A percentile compares a stretch with the other conserved stretches of the same genome.
These are phyloP conservation scores for Eupithecia subumbrata DNA, from an alignment of 2,888 invertebrate species.

Conservation along the genomic window DNA sequence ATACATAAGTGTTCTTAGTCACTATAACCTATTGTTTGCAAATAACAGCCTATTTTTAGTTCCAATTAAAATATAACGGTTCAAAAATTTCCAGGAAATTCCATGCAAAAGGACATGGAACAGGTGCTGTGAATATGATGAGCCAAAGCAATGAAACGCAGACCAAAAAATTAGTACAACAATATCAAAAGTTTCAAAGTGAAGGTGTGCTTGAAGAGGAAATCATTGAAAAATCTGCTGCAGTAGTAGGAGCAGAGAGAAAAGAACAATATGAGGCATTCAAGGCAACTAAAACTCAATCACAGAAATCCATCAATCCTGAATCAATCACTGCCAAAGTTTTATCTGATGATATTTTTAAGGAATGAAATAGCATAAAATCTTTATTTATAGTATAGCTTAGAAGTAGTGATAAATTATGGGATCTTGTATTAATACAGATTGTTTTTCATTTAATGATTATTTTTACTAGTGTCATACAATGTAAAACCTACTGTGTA, in stretches of 20 bases:
- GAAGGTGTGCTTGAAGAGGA: constrained; percentile 83
- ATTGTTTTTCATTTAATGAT: background rate
- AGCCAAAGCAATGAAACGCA: constrained; percentile 80
- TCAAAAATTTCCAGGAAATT: constrained; percentile 83
- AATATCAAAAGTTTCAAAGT: constrained; percentile 83
- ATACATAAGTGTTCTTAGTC: no score
- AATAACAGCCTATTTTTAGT: background rate
- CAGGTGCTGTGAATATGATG: constrained; percentile 82
- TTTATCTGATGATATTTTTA: constrained; percentile 67
- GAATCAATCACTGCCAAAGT: constrained; percentile 67
- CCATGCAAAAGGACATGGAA: constrained; percentile 84
- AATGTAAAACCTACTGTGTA: no score
- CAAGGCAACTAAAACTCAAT: constrained; percentile 46
- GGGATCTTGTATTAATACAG: background rate
- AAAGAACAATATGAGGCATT: constrained; percentile 49
- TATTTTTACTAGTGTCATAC: background rate
- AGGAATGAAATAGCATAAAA: constrained; percentile 45
- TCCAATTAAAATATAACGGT: no score
- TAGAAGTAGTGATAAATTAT: constrained; percentile 15
- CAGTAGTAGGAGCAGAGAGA: constrained; percentile 58
- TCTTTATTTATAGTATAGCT: constrained; percentile 17
- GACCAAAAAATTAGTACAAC: constrained; percentile 85
- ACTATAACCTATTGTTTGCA: no score
- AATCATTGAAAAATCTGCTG: constrained; percentile 68
- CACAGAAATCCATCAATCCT: constrained; percentile 49